Conservation (phyloP, 1,140 invertebrate species). For the Elymnias hypermnestra region DNA sequence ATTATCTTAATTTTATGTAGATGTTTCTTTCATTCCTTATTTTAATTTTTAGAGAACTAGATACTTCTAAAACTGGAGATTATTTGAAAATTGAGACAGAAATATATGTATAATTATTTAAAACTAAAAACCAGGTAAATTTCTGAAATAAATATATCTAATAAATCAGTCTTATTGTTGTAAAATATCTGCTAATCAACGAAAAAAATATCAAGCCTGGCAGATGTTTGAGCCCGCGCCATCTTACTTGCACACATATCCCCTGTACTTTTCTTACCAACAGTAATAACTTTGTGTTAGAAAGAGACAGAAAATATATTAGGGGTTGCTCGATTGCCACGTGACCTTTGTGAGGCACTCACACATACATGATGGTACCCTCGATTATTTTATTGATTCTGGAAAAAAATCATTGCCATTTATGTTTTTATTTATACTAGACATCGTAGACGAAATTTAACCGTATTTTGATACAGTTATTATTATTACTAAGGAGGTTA, state of each 20-base stretch:
- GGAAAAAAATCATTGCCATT: slow-evolving; percentile 50
- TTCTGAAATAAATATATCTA: background rate
- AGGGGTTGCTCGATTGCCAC: slow-evolving; percentile 59
- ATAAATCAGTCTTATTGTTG: slow-evolving; percentile 11
- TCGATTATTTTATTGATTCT: slow-evolving; percentile 64
- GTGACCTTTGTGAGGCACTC: slow-evolving; percentile 41
- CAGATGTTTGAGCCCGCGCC: slow-evolving; percentile 62
- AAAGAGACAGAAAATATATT: slow-evolving; percentile 41
- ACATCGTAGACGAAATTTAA: too few relatives aligned
- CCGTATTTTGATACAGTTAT: too few relatives aligned
- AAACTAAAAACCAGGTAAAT: too few relatives aligned
- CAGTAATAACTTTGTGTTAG: slow-evolving; percentile 5
- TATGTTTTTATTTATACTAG: slow-evolving; percentile 33
- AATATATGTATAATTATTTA: too few relatives aligned
- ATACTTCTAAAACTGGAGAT: too few relatives aligned
- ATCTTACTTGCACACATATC: slow-evolving; percentile 34
- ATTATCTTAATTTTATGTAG: too few relatives aligned
- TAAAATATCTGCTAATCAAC: slow-evolving; percentile 33
- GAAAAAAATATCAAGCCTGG: slow-evolving; percentile 56
- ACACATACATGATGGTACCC: slow-evolving; percentile 41
- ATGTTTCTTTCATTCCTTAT: too few relatives aligned
- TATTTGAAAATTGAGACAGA: too few relatives aligned
- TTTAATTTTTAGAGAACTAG: too few relatives aligned
- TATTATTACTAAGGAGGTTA: too few relatives aligned
- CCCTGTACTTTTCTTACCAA: slow-evolving; percentile 25